phyloP scores from a whole-genome alignment of 2,797 vertebrate species.

The Halcyon smyrnensis region DNA sequence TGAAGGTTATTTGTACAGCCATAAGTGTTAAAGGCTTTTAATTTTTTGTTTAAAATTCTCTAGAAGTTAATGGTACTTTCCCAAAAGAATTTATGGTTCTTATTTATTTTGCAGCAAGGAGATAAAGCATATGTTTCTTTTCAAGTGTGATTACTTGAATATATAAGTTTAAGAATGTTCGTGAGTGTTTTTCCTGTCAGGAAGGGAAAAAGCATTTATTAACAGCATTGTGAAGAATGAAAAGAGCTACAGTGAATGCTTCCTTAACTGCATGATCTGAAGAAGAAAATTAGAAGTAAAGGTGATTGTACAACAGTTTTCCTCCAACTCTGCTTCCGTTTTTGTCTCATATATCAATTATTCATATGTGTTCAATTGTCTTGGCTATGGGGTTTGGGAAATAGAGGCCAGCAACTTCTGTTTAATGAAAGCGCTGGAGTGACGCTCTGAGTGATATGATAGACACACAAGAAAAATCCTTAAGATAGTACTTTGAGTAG shows the following conservation, averaged over 20 bases:
- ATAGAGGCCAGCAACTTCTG: neutral
- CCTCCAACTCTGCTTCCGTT: neutral
- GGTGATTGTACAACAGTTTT: neutral
- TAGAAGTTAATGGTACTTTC: conserved; percentile 18
- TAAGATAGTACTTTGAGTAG: neutral
- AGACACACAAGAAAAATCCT: neutral
- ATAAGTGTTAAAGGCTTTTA: neutral
- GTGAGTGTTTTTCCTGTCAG: conserved; percentile 38
- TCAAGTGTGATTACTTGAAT: neutral
- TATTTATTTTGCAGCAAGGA: conserved; percentile 24
- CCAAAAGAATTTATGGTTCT: conserved; percentile 7
- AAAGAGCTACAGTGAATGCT: neutral
- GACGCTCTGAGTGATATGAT: neutral
- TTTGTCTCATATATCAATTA: neutral
- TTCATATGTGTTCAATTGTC: neutral
- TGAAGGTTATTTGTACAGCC: conserved; percentile 31
- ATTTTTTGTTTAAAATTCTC: conserved; percentile 5
- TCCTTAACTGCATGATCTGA: neutral
- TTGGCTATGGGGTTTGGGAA: neutral
- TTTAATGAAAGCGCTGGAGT: neutral
- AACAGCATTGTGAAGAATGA: neutral
- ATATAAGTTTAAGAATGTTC: conserved; percentile 24
- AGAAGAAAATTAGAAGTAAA: neutral
- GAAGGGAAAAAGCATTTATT: conserved; percentile 27
- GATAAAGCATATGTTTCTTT: conserved; percentile 36